Base-by-base conservation (phyloP, 64 coral and sea anemone genomes). In the Dendrophyllia cribrosa region DNA sequence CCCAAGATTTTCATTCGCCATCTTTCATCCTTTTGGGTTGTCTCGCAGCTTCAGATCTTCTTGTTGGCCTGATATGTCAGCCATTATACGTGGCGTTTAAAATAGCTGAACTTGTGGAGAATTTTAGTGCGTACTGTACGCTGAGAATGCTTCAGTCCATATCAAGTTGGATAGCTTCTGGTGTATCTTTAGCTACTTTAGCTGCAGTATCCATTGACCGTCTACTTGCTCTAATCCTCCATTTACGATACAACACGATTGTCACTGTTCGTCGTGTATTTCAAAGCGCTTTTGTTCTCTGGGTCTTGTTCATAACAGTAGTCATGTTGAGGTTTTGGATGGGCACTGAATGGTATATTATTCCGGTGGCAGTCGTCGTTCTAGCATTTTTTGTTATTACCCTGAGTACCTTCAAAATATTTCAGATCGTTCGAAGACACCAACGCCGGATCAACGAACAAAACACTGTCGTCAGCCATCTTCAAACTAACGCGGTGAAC, bases 141-240 rank as follows among this genome's bases (percentile, higher is more conserved):
- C 72, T 81, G 8, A 83, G 89, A 77, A 52, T 91, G 24, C 44
- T 81, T 11, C 83, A 78, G 51, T 73, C 66, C 11, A 78, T 83
- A 20, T 45, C 74, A 15, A 77, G 66, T 12, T 83, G 89, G 52
- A 83, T 52, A 51, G 84, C 81, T 60, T 83, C 89, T 15, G 83
- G 83, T 20, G 78, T 81, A 1, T 91, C 89, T 50, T 47, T 84
- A 34, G 46, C 70, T 23, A 84, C 66, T 73, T 59, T 91, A 56
- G 81, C 78, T 0, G 78, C 66, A 6, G 74, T 91, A 6, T 73
- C 77, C 45, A 62, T 91, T 55, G 89, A 91, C 34, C 78, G 78
- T 5, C 66, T 84, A 8, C 67, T 91, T 4, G 89, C 89, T 50
- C 72, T 91, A 81, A 78, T 70, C 26, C 89, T 91, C 59, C 77